Percentiles rank a stretch among this genome's conserved stretches.
phyloP scores from a whole-genome alignment of 2,113 vertebrate species.

The Macquaria australasica region DNA sequence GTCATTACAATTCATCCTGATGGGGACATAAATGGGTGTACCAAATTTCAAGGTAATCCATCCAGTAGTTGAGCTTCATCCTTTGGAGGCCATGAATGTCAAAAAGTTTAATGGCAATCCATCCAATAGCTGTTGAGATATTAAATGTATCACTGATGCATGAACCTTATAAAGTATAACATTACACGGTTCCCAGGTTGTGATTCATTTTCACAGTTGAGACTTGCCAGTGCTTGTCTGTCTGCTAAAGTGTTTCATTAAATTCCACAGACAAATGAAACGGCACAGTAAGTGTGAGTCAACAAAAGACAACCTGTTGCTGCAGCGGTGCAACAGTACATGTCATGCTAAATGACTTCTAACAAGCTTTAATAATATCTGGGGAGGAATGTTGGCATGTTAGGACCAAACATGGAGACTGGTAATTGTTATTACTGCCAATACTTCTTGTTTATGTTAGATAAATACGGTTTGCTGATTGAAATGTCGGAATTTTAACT shows the following conservation, averaged over 20 bases:
- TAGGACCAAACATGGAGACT: constrained; percentile 23
- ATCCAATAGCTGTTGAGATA: too few species aligned
- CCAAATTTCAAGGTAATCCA: too few species aligned
- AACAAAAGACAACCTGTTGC: constrained; percentile 56
- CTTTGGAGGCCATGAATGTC: background rate
- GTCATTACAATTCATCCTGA: background rate
- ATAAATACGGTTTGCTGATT: constrained; percentile 22
- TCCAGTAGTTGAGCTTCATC: too few species aligned
- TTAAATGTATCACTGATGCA: background rate
- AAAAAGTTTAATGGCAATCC: background rate
- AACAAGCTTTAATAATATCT: constrained; percentile 36
- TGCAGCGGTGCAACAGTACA: constrained; percentile 12
- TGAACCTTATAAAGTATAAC: background rate
- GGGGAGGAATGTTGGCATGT: constrained; percentile 55
- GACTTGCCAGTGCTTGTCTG: constrained; percentile 37
- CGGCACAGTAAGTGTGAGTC: constrained; percentile 18
- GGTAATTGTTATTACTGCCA: constrained; percentile 40
- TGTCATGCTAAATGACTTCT: constrained; percentile 47
- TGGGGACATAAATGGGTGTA: too few species aligned
- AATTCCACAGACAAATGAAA: constrained; percentile 48
- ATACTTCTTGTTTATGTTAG: constrained; percentile 30
- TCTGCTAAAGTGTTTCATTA: constrained; percentile 47
- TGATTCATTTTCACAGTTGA: constrained; percentile 26
- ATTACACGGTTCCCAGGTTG: background rate
- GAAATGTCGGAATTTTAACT: background rate